Evolutionary conservation across 1,140 invertebrate species (phyloP).

Genomic region (Drosophila kikkawai): DNA sequence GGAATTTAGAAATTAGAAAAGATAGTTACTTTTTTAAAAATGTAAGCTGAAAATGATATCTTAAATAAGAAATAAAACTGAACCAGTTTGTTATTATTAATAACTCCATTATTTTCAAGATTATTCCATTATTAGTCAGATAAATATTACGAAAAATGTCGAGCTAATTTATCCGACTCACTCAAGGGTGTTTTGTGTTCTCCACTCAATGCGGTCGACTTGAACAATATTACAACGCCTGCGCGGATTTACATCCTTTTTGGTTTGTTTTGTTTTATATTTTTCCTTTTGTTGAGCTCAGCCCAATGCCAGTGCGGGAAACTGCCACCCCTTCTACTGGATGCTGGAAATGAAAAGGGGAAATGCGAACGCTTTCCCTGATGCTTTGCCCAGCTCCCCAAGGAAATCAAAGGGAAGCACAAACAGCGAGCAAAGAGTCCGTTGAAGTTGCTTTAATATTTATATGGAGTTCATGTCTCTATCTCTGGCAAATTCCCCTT

Average conservation of each 20-base stretch:
- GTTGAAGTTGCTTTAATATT: constrained; percentile 71
- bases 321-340: constrained; percentile 43
- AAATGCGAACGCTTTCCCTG: constrained; percentile 46
- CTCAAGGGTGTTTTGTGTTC: constrained; percentile 20
- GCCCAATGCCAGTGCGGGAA: not conserved
- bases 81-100: too few species aligned
- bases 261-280: not conserved
- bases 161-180: constrained; percentile 9
- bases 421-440: constrained; percentile 51
- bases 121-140: not conserved
- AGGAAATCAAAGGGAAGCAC: constrained; percentile 77
- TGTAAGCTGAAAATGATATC: too few species aligned
- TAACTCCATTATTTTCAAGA: too few species aligned
- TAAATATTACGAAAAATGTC: not conserved
- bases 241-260: constrained; percentile 70
- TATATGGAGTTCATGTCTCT: constrained; percentile 62
- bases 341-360: constrained; percentile 70
- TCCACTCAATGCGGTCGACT: constrained; percentile 11
- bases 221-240: constrained; percentile 71
- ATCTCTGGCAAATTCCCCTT: constrained; percentile 67
- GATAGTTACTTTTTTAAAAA: too few species aligned
- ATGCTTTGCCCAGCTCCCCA: constrained; percentile 46
- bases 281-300: constrained; percentile 14
- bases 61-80: too few species aligned
- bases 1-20: not conserved